A percentile compares a stretch with the other conserved stretches of the same genome.
These are phyloP conservation scores for Rhinatrema bivittatum DNA, from an alignment of 2,797 vertebrate species.

Conservation along the genomic window DNA sequence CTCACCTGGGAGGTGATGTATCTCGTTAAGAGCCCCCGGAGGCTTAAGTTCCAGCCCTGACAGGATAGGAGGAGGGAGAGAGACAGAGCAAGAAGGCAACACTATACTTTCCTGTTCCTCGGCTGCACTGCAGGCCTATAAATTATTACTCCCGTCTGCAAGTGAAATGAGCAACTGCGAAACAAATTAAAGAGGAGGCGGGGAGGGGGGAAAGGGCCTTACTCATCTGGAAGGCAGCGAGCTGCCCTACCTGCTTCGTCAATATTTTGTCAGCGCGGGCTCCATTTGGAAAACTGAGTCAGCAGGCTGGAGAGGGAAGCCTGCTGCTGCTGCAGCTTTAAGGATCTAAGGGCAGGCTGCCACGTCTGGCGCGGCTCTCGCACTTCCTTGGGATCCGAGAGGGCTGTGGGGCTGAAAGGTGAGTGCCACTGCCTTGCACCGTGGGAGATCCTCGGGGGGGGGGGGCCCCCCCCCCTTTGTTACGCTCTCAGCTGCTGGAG, in stretches of 20 bases:
- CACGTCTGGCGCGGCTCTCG: too few relatives aligned
- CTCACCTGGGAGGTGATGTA: slow-evolving; percentile 1
- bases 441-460: too few relatives aligned
- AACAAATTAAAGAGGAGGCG: too few relatives aligned
- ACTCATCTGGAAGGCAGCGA: neutral
- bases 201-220: too few relatives aligned
- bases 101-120: neutral
- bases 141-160: neutral
- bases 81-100: neutral
- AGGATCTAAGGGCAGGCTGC: neutral
- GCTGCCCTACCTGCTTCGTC: slow-evolving; percentile 9
- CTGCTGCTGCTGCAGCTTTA: too few relatives aligned
- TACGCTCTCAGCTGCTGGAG: too few relatives aligned
- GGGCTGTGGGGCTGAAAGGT: too few relatives aligned
- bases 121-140: neutral
- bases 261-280: neutral
- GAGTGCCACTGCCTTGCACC: too few relatives aligned
- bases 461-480: too few relatives aligned
- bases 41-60: slow-evolving; percentile 8
- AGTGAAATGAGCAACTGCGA: neutral
- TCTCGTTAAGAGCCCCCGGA: slow-evolving; percentile 1
- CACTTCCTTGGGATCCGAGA: neutral
- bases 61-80: slow-evolving; percentile 1
- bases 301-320: too few relatives aligned
- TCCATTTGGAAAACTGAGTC: neutral